phyloP scores from a whole-genome alignment of 2,113 vertebrate genomes.

The Astatotilapia flaviijosephi region DNA sequence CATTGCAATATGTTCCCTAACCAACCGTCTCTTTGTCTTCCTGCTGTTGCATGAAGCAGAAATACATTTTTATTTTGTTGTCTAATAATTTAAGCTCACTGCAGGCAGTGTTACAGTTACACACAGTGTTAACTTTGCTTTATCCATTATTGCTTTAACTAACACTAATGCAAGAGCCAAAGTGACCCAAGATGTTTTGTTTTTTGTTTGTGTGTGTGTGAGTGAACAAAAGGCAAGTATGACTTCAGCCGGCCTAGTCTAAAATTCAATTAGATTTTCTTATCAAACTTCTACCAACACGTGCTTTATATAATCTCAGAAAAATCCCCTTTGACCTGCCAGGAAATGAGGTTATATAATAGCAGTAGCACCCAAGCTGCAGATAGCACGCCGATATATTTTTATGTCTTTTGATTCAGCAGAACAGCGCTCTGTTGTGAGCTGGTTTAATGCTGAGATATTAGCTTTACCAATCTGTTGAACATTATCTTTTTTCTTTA shows the following conservation, averaged over 20 bases:
- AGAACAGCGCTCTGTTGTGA: not conserved
- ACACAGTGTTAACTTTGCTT: constrained; percentile 28
- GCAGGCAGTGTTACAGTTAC: not conserved
- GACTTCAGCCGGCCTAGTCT: constrained; percentile 15
- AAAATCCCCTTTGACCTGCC: constrained; percentile 38
- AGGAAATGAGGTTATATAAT: constrained; percentile 54
- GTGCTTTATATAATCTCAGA: constrained; percentile 36
- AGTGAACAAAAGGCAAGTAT: constrained; percentile 3
- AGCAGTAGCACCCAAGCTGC: not conserved
- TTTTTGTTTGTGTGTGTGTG: not conserved
- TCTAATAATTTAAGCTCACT: constrained; percentile 55
- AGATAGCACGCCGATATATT: constrained; percentile 11
- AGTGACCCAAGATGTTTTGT: not conserved
- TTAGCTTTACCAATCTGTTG: constrained; percentile 53
- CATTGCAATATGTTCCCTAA: constrained; percentile 50
- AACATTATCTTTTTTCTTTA: constrained; percentile 32
- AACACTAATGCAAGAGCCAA: not conserved
- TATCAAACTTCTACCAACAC: constrained; percentile 31
- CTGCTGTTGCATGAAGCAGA: constrained; percentile 33
- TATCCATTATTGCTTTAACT: constrained; percentile 14
- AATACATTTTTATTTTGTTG: constrained; percentile 56
- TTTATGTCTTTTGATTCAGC: constrained; percentile 38
- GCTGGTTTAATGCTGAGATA: constrained; percentile 18
- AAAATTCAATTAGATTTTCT: constrained; percentile 52
- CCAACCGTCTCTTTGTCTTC: constrained; percentile 49